Evolutionary conservation across 37 sponge, comb jelly and placozoan genomes (phyloP).

Genomic region (Halisarca cf. caerulea): DNA sequence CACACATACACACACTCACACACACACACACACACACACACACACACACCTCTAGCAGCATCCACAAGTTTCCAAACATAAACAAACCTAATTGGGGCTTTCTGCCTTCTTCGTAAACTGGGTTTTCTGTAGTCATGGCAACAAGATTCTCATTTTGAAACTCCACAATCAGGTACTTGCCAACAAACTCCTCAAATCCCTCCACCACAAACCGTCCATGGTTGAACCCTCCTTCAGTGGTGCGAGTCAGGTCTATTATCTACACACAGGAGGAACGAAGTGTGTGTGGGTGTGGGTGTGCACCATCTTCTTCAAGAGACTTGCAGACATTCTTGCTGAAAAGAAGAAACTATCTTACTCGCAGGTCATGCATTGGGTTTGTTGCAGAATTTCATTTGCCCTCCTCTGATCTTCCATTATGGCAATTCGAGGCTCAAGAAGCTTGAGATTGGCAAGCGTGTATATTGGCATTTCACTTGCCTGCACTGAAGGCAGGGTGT

Average conservation of each 20-base stretch:
- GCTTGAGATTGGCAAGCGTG: not conserved
- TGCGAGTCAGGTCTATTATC: constrained; percentile 33
- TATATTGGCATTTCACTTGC: not conserved
- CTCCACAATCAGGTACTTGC: constrained; percentile 34
- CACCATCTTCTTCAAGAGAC: not conserved
- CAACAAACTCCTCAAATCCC: constrained; percentile 62
- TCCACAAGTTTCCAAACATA: not conserved
- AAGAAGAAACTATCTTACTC: not conserved
- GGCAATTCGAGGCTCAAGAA: not conserved
- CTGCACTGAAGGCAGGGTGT: too few relatives aligned
- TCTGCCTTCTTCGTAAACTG: not conserved
- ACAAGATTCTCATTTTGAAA: constrained; percentile 83
- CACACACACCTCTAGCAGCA: too few relatives aligned
- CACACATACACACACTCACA: not conserved
- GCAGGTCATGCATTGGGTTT: not conserved
- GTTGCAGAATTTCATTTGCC: not conserved
- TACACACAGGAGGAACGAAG: too few relatives aligned
- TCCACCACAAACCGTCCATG: constrained; percentile 45
- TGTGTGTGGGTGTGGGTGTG: too few relatives aligned
- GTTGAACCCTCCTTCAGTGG: constrained; percentile 59
- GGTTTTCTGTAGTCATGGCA: constrained; percentile 32
- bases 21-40: not conserved
- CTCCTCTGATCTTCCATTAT: not conserved
- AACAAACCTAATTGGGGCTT: constrained; percentile 9
- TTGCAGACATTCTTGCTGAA: not conserved